These are phyloP conservation scores for Odiellus spinosus DNA, from an alignment of 2,888 invertebrate genomes.

Conservation along the genomic window DNA sequence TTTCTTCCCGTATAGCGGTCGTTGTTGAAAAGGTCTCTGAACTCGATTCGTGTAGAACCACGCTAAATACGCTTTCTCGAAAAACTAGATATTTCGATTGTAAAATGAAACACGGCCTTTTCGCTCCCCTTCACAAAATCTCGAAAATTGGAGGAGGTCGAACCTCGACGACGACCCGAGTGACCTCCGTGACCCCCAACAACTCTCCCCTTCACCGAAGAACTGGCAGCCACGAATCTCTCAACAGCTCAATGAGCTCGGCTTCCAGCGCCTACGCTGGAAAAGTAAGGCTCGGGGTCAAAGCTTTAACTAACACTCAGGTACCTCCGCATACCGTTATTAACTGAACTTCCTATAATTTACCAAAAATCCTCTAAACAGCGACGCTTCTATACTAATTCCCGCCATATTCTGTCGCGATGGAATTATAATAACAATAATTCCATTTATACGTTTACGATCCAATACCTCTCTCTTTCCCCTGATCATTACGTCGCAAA, in stretches of 20 bases:
- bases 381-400: no score
- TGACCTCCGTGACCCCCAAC: constrained; percentile 29
- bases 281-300: constrained; percentile 63
- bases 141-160: constrained; percentile 6
- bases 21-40: no score
- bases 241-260: constrained; percentile 58
- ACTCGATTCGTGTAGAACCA: no score
- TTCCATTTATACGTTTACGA: no score
- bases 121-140: constrained; percentile 82
- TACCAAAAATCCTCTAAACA: no score
- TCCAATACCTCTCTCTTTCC: no score
- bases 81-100: constrained; percentile 70
- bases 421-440: no score
- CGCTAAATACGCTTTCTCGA: no score
- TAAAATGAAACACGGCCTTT: constrained; percentile 72
- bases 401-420: no score
- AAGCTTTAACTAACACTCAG: constrained; percentile 36
- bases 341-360: constrained; percentile 3
- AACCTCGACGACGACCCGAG: neutral
- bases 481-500: no score
- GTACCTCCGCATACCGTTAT: constrained; percentile 1
- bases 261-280: constrained; percentile 29
- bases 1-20: no score
- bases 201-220: constrained; percentile 33
- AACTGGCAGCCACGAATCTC: constrained; percentile 48